Evolutionary conservation across 2,888 invertebrate genomes (phyloP).

Genomic region (Pimpla rufipes): DNA sequence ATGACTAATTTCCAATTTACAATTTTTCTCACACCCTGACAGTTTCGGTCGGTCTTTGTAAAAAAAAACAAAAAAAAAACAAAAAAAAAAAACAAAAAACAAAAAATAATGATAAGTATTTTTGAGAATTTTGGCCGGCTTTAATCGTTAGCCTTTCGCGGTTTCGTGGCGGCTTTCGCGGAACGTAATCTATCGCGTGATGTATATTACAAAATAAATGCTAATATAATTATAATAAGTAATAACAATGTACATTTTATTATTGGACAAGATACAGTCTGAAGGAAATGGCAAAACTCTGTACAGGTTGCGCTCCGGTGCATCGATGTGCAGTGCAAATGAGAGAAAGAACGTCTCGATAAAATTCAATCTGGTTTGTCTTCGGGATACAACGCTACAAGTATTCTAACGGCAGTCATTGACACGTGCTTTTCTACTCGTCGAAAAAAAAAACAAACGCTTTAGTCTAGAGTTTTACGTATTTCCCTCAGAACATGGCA

Average conservation of each 20-base stretch:
- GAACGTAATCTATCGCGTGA: conserved; percentile 32
- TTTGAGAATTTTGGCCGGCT: conserved; percentile 9
- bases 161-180: conserved; percentile 1
- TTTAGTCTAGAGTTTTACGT: conserved; percentile 61
- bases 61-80: conserved; percentile 34
- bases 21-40: conserved; percentile 28
- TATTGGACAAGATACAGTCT: conserved; percentile 66
- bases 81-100: conserved; percentile 33
- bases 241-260: conserved; percentile 80
- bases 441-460: conserved; percentile 38
- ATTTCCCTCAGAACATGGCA: conserved; percentile 83
- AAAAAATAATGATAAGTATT: background rate
- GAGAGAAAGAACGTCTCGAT: conserved; percentile 35
- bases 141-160: conserved; percentile 10
- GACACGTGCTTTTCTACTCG: conserved; percentile 34
- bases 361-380: conserved; percentile 4
- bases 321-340: background rate
- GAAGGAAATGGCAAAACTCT: conserved; percentile 63
- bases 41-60: conserved; percentile 31
- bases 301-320: conserved; percentile 21
- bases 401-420: conserved; percentile 60
- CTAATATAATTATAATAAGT: conserved; percentile 78
- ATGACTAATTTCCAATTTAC: conserved; percentile 50
- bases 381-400: conserved; percentile 4
- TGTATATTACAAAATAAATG: conserved; percentile 76